A percentile compares a stretch with the other conserved stretches of the same genome.
These are phyloP conservation scores for Platynereis dumerilii DNA, from an alignment of 2,888 invertebrate species.

Conservation along the genomic window DNA sequence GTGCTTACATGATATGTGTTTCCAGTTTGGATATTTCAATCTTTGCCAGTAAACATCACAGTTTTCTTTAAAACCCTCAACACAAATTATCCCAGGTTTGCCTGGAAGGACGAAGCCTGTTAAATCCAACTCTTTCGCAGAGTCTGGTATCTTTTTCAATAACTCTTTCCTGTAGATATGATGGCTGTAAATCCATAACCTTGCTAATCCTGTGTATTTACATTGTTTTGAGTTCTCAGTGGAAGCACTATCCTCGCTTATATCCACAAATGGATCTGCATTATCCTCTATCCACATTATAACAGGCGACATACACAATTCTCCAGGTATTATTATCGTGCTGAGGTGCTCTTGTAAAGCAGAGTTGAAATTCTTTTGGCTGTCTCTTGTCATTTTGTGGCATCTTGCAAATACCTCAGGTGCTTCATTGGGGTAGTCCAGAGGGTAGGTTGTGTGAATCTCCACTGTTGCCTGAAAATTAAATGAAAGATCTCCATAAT, in stretches of 20 bases:
- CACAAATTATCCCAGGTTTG: slow-evolving; percentile 91
- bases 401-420: slow-evolving; percentile 76
- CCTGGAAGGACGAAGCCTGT: slow-evolving; percentile 88
- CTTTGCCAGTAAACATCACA: slow-evolving; percentile 80
- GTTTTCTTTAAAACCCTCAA: slow-evolving; percentile 72
- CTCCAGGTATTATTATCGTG: slow-evolving; percentile 67
- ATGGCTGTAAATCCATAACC: slow-evolving; percentile 91
- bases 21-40: slow-evolving; percentile 82
- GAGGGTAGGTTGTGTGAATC: slow-evolving; percentile 72
- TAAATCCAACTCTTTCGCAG: slow-evolving; percentile 75
- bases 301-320: slow-evolving; percentile 77
- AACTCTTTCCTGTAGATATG: slow-evolving; percentile 89
- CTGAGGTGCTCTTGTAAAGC: slow-evolving; percentile 67
- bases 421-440: slow-evolving; percentile 73
- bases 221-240: background rate
- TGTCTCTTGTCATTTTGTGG: slow-evolving; percentile 70
- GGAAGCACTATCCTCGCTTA: background rate
- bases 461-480: slow-evolving; percentile 6
- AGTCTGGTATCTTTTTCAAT: slow-evolving; percentile 77
- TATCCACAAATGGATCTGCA: slow-evolving; percentile 16
- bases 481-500: background rate
- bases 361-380: slow-evolving; percentile 72
- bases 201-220: slow-evolving; percentile 45
- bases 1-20: slow-evolving; percentile 78
- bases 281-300: slow-evolving; percentile 78